These are phyloP conservation scores for Ciona savignyi DNA, from an alignment of 23 tunicate species.

Conservation along the genomic window DNA sequence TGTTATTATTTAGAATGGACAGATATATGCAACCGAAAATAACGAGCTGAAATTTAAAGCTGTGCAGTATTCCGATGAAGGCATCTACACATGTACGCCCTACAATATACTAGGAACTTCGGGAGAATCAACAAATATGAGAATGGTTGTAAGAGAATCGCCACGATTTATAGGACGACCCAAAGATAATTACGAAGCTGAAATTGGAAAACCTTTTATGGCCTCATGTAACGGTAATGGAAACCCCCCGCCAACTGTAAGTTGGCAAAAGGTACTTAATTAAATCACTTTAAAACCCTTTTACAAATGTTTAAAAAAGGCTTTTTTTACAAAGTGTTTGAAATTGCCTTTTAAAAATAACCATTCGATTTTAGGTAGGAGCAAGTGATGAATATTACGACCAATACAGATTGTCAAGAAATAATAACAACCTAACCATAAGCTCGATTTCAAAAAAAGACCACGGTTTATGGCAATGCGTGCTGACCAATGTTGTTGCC, in stretches of 20 bases:
- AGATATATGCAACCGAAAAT: not conserved
- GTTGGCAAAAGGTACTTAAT: conserved; percentile 57
- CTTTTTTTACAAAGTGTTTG: not conserved
- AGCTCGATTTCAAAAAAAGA: conserved; percentile 43
- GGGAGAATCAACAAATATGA: conserved; percentile 41
- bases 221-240: conserved; percentile 54
- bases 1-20: not conserved
- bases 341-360: too few species aligned
- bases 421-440: conserved; percentile 53
- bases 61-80: conserved; percentile 35
- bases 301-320: not conserved
- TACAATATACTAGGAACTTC: conserved; percentile 78
- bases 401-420: conserved; percentile 21
- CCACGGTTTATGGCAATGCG: conserved; percentile 73
- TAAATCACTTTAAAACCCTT: not conserved
- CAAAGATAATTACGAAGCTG: conserved; percentile 17
- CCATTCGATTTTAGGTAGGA: not conserved
- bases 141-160: conserved; percentile 43
- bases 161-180: conserved; percentile 48
- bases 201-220: conserved; percentile 37
- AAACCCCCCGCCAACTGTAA: conserved; percentile 53
- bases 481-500: conserved; percentile 48
- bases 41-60: conserved; percentile 6
- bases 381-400: not conserved
- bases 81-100: conserved; percentile 68